phyloP scores from a whole-genome alignment of 2,113 vertebrate genomes.

The Polypterus bichir region DNA sequence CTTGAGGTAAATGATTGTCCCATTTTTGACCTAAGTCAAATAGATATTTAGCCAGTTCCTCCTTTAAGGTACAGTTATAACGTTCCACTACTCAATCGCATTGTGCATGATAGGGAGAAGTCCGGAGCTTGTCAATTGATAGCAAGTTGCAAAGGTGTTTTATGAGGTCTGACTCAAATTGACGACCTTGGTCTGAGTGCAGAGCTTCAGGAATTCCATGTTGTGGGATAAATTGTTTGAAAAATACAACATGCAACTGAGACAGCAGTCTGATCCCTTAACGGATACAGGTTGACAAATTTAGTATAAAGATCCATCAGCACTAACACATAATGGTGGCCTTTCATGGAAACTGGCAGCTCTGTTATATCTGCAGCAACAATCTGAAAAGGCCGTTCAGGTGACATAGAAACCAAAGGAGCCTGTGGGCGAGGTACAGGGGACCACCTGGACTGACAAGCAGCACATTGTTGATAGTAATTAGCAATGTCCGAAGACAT shows the following conservation, averaged over 20 bases:
- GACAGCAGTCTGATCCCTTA: background rate
- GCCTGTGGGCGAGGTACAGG: constrained; percentile 8
- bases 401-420: constrained; percentile 13
- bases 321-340: constrained; percentile 11
- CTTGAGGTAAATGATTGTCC: constrained; percentile 13
- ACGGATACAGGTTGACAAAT: constrained; percentile 3
- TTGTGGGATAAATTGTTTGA: background rate
- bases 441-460: constrained; percentile 11
- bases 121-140: constrained; percentile 4
- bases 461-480: constrained; percentile 10
- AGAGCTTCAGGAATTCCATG: no score
- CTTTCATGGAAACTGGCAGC: background rate
- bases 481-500: constrained; percentile 11
- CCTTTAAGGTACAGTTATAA: constrained; percentile 8
- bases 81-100: constrained; percentile 9
- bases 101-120: constrained; percentile 10
- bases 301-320: constrained; percentile 18
- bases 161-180: no score
- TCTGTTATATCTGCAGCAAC: constrained; percentile 13
- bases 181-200: no score
- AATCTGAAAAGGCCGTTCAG: constrained; percentile 18
- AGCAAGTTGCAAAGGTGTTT: no score
- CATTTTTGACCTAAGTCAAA: constrained; percentile 8
- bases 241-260: constrained; percentile 2
- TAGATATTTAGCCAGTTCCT: constrained; percentile 13